Percentiles rank a stretch among this genome's conserved stretches.
Evolutionary conservation across 2,797 vertebrate genomes (phyloP).

Genomic region (Notoglanidium macrostoma): DNA sequence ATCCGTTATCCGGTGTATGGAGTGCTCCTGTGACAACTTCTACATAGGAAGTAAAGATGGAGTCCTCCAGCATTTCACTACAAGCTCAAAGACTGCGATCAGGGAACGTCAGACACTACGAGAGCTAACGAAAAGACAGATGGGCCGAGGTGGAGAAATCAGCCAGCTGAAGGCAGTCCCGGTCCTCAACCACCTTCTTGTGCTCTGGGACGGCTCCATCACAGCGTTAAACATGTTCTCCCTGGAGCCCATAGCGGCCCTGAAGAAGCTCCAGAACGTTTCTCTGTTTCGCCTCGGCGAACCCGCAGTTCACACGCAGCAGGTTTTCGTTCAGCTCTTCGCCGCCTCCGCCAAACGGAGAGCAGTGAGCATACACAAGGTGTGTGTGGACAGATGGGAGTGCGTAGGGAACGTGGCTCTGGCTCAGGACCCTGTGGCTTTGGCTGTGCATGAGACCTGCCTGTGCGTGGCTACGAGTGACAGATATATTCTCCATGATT

Average conservation of each 20-base stretch:
- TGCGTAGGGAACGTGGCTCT: slow-evolving; percentile 66
- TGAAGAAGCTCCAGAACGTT: slow-evolving; percentile 72
- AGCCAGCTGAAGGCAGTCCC: slow-evolving; percentile 66
- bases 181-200: slow-evolving; percentile 73
- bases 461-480: slow-evolving; percentile 68
- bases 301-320: slow-evolving; percentile 19
- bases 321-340: slow-evolving; percentile 61
- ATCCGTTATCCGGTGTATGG: slow-evolving; percentile 66
- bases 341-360: slow-evolving; percentile 66
- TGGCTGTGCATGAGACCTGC: slow-evolving; percentile 63
- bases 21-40: slow-evolving; percentile 66
- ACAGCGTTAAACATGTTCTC: slow-evolving; percentile 74
- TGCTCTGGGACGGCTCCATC: slow-evolving; percentile 69
- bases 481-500: slow-evolving; percentile 71
- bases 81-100: background rate
- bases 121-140: slow-evolving; percentile 66
- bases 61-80: slow-evolving; percentile 64
- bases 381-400: slow-evolving; percentile 71
- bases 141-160: slow-evolving; percentile 66
- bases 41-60: slow-evolving; percentile 69
- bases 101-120: slow-evolving; percentile 43
- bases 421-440: slow-evolving; percentile 64
- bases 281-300: slow-evolving; percentile 63
- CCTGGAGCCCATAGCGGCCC: slow-evolving; percentile 62
- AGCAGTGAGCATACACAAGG: slow-evolving; percentile 62